A percentile compares a stretch with the other conserved stretches of the same genome.
phyloP scores from a whole-genome alignment of 2,113 vertebrate genomes.

The Heterochromis multidens region DNA sequence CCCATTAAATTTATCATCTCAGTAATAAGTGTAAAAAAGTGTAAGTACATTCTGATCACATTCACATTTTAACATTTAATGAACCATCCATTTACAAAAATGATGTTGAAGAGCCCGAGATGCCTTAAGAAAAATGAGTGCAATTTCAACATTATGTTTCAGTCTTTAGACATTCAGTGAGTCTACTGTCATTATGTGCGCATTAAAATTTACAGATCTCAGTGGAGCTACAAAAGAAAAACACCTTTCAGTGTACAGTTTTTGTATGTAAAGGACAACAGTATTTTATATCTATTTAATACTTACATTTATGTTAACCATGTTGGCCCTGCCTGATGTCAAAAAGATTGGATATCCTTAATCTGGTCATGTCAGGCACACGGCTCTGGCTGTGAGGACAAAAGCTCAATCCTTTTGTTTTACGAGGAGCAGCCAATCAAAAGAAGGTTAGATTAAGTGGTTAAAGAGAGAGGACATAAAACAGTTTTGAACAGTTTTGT shows the following conservation, averaged over 20 bases:
- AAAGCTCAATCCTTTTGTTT: neutral
- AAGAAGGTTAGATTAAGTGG: neutral
- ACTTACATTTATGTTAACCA: too few species aligned
- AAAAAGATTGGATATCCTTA: neutral
- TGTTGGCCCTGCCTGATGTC: neutral
- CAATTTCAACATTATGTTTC: too few species aligned
- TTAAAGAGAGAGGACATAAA: neutral
- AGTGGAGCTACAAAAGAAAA: neutral
- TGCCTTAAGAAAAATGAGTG: too few species aligned
- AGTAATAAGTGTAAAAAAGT: neutral
- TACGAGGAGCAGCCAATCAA: neutral
- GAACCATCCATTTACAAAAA: neutral
- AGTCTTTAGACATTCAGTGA: too few species aligned
- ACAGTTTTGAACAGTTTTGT: too few species aligned
- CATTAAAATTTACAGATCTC: too few species aligned
- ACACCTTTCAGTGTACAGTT: neutral
- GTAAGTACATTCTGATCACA: neutral
- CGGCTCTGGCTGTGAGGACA: neutral
- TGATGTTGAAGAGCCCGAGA: neutral
- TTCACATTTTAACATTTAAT: neutral
- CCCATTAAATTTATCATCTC: neutral
- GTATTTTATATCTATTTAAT: too few species aligned
- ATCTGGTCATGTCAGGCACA: neutral
- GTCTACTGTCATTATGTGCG: neutral
- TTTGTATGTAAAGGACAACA: neutral